phyloP scores from a whole-genome alignment of 2,888 invertebrate species.

The Xylota segnis region DNA sequence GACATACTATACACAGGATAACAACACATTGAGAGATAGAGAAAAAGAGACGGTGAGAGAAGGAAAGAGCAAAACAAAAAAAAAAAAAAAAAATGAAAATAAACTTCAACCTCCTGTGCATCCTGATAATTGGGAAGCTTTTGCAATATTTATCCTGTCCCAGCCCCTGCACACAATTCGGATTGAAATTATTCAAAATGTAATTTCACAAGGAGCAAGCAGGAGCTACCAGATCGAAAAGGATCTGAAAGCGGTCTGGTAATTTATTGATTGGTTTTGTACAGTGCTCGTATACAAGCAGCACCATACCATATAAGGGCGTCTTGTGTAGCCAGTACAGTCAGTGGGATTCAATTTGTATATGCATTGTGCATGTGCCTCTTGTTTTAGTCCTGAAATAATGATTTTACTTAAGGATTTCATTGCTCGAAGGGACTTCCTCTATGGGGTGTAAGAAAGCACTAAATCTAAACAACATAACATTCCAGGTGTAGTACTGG shows the following conservation, averaged over 20 bases:
- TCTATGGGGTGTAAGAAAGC: constrained; percentile 70
- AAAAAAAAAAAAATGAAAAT: constrained; percentile 55
- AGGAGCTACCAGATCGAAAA: constrained; percentile 64
- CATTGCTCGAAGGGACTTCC: constrained; percentile 41
- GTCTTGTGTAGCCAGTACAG: too few species aligned
- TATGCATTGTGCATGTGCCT: constrained; percentile 25
- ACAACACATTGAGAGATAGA: constrained; percentile 23
- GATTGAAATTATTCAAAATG: constrained; percentile 76
- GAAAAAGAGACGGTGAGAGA: not conserved
- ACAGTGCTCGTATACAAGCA: constrained; percentile 29
- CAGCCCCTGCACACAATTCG: constrained; percentile 62
- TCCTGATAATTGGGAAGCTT: constrained; percentile 75
- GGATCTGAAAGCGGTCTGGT: constrained; percentile 69
- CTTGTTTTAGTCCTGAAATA: constrained; percentile 65
- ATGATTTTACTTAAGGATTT: constrained; percentile 75
- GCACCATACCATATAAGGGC: not conserved
- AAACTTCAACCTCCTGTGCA: constrained; percentile 58
- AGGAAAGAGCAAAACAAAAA: constrained; percentile 60
- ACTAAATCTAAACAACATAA: constrained; percentile 72
- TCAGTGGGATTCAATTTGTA: constrained; percentile 69
- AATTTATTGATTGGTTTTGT: constrained; percentile 76
- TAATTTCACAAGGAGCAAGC: constrained; percentile 68
- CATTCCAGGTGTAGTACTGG: constrained; percentile 18
- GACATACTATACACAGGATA: constrained; percentile 23
- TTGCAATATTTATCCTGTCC: constrained; percentile 75